Conservation (phyloP, 2,113 vertebrate species). For the Xenopus tropicalis region DNA sequence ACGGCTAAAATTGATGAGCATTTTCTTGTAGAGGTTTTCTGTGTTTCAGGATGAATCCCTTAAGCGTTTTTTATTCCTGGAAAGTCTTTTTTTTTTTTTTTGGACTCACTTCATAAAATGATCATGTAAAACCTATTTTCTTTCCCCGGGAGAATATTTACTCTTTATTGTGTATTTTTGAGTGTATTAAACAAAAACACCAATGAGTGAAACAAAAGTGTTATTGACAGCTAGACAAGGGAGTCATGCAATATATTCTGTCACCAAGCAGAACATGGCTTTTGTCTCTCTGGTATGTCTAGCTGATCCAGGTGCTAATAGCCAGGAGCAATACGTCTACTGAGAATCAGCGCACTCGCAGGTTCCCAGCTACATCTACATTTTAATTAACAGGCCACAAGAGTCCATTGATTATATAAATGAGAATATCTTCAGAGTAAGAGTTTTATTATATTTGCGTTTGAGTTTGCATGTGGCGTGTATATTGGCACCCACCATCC, state of each 20-base stretch:
- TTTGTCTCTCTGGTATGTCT: slow-evolving; percentile 17
- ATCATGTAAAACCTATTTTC: slow-evolving; percentile 10
- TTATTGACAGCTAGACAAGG: slow-evolving; percentile 21
- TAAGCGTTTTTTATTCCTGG: slow-evolving; percentile 50
- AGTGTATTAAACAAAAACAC: neutral
- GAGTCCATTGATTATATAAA: neutral
- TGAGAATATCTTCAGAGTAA: neutral
- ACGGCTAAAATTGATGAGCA: slow-evolving; percentile 16
- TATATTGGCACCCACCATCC: too few relatives aligned
- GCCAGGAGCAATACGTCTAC: slow-evolving; percentile 23
- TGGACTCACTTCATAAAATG: slow-evolving; percentile 33
- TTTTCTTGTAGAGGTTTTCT: neutral
- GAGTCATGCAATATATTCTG: slow-evolving; percentile 13
- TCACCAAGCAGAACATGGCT: slow-evolving; percentile 26
- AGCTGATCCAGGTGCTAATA: slow-evolving; percentile 28
- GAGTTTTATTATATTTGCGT: neutral
- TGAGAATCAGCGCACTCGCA: slow-evolving; percentile 17
- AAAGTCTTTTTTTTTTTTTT: slow-evolving; percentile 39
- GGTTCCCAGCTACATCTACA: slow-evolving; percentile 20
- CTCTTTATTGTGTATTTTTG: slow-evolving; percentile 3
- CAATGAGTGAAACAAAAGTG: slow-evolving; percentile 9
- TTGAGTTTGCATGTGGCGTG: neutral
- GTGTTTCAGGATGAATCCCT: slow-evolving; percentile 26
- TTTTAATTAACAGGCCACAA: neutral
- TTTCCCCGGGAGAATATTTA: slow-evolving; percentile 28